Evolutionary conservation across 2,113 vertebrate species (phyloP), one percentile per base, ranked within the genome.

Genomic region (Chaetura pelagica): DNA sequence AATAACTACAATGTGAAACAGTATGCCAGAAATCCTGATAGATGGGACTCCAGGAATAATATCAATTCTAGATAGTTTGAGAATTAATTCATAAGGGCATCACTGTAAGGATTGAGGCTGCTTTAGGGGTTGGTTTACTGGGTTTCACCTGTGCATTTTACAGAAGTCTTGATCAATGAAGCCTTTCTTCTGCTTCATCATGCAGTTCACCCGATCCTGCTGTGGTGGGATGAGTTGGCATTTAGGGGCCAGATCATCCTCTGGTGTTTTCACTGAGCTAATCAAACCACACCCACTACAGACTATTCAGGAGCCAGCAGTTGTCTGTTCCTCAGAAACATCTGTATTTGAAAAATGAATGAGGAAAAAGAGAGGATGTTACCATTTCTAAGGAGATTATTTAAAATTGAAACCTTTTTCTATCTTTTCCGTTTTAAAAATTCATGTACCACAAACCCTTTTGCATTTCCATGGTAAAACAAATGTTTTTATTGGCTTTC

Each of bases 381-480:
- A 94, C 88, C 58, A 86, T 85, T 89, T 95, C 75, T 86, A 91
- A 87, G 91, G 95, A 93, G 96, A 97, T 96, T 94, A 97, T 97
- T 97, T 91, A 97, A 96, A 90, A 87, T 94, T 84, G 82, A 93
- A 95, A 97, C 89, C 84, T 97, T 89, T 95, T 96, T 95, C 89
- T 97, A 21, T 94, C 82, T 89, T 95, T 87, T 93, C 58, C 38
- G 15, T 67, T 87, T 93, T 78, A 96, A 97, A 96, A 94, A 96
- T 94, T 93, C 96, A 97, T 84, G 75, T 54, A 84, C 58, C 81
- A 79, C 4, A 10, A 79, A 68, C 69, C 59, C 42, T 93, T 95
- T 84, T 88, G 84, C 90, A 84, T 96, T 95, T 97, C 93, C 68
- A 67, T n/a, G 16, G 68, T 74, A 84, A 94, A 96, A 72, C 85